Evolutionary conservation across 2,888 invertebrate species (phyloP).

Genomic region (Quadriops clusia): DNA sequence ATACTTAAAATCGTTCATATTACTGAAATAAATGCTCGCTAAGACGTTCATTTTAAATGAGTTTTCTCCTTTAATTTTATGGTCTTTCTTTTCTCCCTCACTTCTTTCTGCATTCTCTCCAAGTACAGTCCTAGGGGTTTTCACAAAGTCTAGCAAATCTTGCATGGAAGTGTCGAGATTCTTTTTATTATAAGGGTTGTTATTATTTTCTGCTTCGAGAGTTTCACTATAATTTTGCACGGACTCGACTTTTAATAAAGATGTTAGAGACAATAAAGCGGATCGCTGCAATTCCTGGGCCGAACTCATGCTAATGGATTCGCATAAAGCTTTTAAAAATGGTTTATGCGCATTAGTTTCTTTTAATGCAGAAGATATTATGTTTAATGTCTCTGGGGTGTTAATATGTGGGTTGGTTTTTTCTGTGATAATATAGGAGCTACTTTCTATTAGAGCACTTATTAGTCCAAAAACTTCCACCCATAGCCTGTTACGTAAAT

Average conservation of each 20-base stretch:
- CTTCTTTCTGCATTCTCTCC: slow-evolving; percentile 3
- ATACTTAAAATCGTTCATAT: no score
- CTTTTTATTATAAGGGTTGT: slow-evolving; percentile 2
- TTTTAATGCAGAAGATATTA: slow-evolving; percentile 15
- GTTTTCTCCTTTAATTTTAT: no score
- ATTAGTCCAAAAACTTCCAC: slow-evolving; percentile 38
- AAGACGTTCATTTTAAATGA: slow-evolving; percentile 19
- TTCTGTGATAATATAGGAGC: neutral
- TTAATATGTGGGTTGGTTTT: neutral
- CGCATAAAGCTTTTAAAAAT: slow-evolving; percentile 31
- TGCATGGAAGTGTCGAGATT: slow-evolving; percentile 19
- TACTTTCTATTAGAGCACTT: slow-evolving; percentile 27
- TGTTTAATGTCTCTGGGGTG: slow-evolving; percentile 9
- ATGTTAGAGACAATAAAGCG: slow-evolving; percentile 22
- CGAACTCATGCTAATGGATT: slow-evolving; percentile 27
- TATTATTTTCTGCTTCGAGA: slow-evolving; percentile 9
- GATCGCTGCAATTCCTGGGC: slow-evolving; percentile 23
- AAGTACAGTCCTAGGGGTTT: slow-evolving; percentile 19
- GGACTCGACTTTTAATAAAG: slow-evolving; percentile 17
- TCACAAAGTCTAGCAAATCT: slow-evolving; percentile 25
- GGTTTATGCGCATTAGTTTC: slow-evolving; percentile 21
- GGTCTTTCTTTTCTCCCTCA: slow-evolving; percentile 5
- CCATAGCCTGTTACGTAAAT: slow-evolving; percentile 40
- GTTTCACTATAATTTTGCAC: no score
- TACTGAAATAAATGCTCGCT: slow-evolving; percentile 25